Conservation (phyloP, 2,888 invertebrate species). For the Dorcus parallelipipedus region DNA sequence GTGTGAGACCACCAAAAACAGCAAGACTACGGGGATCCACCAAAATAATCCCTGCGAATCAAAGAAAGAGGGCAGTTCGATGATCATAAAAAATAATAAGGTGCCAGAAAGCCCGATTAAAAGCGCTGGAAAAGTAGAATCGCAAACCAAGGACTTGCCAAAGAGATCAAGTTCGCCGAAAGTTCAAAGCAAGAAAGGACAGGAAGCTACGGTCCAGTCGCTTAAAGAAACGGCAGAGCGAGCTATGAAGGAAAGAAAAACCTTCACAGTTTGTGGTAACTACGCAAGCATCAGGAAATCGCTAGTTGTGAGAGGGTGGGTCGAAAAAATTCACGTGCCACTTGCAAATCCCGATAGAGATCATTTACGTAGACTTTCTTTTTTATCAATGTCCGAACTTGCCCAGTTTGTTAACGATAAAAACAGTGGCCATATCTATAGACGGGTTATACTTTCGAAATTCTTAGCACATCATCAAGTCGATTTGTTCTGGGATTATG, state of each 20-base stretch:
- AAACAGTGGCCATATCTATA: constrained; percentile 33
- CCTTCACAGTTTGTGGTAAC: constrained; percentile 55
- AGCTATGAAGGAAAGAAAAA: constrained; percentile 54
- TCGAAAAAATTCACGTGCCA: constrained; percentile 61
- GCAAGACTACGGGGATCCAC: too few relatives aligned
- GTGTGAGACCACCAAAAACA: too few relatives aligned
- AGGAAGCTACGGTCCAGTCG: too few relatives aligned
- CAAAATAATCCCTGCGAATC: too few relatives aligned
- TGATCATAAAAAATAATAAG: too few relatives aligned
- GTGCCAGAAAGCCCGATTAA: too few relatives aligned
- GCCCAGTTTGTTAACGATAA: constrained; percentile 36
- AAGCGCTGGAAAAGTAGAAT: too few relatives aligned
- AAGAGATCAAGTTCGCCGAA: too few relatives aligned
- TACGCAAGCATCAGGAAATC: constrained; percentile 57
- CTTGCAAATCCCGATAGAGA: constrained; percentile 36
- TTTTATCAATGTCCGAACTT: constrained; percentile 35
- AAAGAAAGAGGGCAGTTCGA: too few relatives aligned
- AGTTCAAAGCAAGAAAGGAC: too few relatives aligned
- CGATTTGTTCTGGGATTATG: constrained; percentile 69
- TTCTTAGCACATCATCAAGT: constrained; percentile 61
- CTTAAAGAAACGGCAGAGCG: constrained; percentile 44
- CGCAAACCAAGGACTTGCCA: too few relatives aligned
- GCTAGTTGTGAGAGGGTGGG: constrained; percentile 66
- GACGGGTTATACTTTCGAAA: constrained; percentile 54
- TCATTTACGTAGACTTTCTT: constrained; percentile 29